Evolutionary conservation across 2,888 invertebrate species (phyloP), one percentile per base, ranked within the genome.

Genomic region (Pyrocoelia pectoralis): DNA sequence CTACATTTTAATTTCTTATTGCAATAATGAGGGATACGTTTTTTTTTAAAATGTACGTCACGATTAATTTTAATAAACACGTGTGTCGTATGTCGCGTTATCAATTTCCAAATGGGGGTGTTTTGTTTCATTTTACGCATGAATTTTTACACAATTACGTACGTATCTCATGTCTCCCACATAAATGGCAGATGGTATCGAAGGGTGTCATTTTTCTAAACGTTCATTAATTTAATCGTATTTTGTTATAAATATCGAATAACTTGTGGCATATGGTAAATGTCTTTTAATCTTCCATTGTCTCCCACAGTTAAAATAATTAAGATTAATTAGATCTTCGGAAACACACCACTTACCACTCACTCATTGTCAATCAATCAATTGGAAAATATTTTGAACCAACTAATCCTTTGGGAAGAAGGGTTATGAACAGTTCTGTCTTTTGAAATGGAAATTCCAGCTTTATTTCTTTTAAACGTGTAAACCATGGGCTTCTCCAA

Each of bases 131-230:
- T 55, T 63, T 58, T 51, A 54, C 55, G 63, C 63, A 55, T 63
- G 63, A 59, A 63, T 63, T 54, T 6, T 9, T 55, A 54, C 49
- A 41, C 50, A 63, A 17, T 24, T 50, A 41, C 18, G 52, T 55
- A 24, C 41, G 56, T 54, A 55, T 52, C 51, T 58, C 58, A 9
- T 28, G 24, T 56, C 24, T 63, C 58, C 43, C 63, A 60, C 60
- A 40, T 19, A 56, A 28, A 28, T 9, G 55, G 62, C 65, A 66
- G 65, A 66, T 66, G 65, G 50, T 38, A 48, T 17, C 24, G 48
- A 56, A 59, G 52, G 65, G 65, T 66, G 65, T 66, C 65, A 56
- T 62, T 61, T 66, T 66, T 49, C 55, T 56, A 58, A 62, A 62
- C 58, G 58, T 6, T 59, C 58, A 62, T 66, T 65, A 61, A 66